Evolutionary conservation across 2,113 vertebrate species (phyloP).

Genomic region (Acrocephalus arundinaceus): DNA sequence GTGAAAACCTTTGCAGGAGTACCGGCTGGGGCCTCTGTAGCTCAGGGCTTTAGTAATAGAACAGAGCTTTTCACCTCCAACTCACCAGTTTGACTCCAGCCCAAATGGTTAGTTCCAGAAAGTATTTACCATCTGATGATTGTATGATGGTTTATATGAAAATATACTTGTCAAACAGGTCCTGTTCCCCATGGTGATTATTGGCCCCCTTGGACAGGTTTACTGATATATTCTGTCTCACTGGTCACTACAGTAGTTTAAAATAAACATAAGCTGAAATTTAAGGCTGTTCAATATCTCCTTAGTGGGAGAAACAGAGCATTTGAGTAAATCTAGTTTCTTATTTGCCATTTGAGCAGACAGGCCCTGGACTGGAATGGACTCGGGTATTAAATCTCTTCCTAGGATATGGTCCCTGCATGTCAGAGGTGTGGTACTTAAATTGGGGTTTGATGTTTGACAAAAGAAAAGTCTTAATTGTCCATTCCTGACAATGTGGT

Average conservation of each 20-base stretch:
- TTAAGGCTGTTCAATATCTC: not conserved
- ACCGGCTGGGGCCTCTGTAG: constrained; percentile 26
- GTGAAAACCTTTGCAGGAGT: constrained; percentile 22
- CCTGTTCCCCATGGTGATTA: not conserved
- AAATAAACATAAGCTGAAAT: not conserved
- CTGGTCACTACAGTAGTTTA: not conserved
- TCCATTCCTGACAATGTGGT: not conserved
- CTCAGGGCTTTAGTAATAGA: constrained; percentile 52
- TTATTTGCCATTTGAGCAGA: not conserved
- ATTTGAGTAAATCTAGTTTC: not conserved
- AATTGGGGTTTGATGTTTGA: not conserved
- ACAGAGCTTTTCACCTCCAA: constrained; percentile 16
- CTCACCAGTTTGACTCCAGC: constrained; percentile 10
- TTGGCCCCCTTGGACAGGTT: not conserved
- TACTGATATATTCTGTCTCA: not conserved
- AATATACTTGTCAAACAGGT: not conserved
- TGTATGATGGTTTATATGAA: not conserved
- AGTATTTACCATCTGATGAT: not conserved
- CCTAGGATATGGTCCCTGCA: not conserved
- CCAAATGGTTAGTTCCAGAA: not conserved
- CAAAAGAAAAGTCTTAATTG: not conserved
- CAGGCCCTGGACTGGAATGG: not conserved
- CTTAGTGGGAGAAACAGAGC: not conserved
- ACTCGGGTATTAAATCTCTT: not conserved
- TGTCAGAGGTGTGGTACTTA: not conserved